Conservation (phyloP, 2,888 invertebrate genomes). For the Melolontha melolontha region DNA sequence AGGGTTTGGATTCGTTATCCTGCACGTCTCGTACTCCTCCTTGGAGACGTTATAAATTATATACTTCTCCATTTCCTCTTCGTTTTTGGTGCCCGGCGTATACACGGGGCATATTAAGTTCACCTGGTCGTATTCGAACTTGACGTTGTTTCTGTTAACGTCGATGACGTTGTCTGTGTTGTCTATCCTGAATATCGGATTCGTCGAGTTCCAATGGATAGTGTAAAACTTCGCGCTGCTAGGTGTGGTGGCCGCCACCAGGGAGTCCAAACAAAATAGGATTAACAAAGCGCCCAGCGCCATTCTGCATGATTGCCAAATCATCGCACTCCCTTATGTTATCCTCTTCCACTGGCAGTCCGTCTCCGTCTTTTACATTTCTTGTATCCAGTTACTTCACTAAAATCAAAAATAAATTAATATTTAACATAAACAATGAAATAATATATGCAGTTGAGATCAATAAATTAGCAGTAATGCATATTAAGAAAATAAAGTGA, state of each 20-base stretch:
- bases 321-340: constrained; percentile 49
- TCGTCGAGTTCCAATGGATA: constrained; percentile 66
- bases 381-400: neutral
- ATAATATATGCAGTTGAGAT: too few relatives aligned
- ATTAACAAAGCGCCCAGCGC: constrained; percentile 57
- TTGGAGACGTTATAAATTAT: constrained; percentile 97
- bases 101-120: constrained; percentile 96
- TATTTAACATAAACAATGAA: too few relatives aligned
- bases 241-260: constrained; percentile 61
- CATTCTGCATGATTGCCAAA: constrained; percentile 51
- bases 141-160: constrained; percentile 89
- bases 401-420: too few relatives aligned
- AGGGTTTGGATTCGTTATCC: constrained; percentile 94
- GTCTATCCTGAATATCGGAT: constrained; percentile 87
- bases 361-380: constrained; percentile 9
- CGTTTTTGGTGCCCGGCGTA: constrained; percentile 85
- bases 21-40: constrained; percentile 96
- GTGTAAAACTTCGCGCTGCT: constrained; percentile 65
- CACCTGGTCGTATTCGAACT: constrained; percentile 95
- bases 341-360: neutral
- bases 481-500: too few relatives aligned
- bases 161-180: constrained; percentile 98
- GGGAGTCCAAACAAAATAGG: constrained; percentile 57
- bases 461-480: too few relatives aligned
- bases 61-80: constrained; percentile 93